Evolutionary conservation across 2,113 vertebrate genomes (phyloP), one percentile per base, ranked within the genome.

Genomic region (Rhineura floridana): DNA sequence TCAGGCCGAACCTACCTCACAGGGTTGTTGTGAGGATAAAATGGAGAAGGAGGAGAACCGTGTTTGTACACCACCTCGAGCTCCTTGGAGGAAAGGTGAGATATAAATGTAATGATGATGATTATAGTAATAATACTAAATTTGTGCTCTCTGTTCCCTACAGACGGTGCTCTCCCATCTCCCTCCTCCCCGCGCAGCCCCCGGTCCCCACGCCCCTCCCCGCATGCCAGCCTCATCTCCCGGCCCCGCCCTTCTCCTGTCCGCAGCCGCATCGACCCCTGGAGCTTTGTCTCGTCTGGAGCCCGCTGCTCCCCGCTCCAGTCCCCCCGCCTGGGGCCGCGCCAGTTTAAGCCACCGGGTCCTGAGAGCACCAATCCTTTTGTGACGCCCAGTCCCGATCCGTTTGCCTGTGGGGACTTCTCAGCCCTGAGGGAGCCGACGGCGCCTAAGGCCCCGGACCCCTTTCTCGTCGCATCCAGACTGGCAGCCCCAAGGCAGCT

Each of bases 221-320:
- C 84, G 1, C 84, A 82, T 30, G 70, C 98, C 91, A 97, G 95
- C 70, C 96, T 98, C 91, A 97, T 98, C 77, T 97, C 98, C 11
- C 94, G 98, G 15, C 98, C 98, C 1, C 97, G 98, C 1, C 98
- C 98, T 0, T 98, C 98, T 4, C 97, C 98, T 6, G 93, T 97
- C n/a, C 97, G 98, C 8, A 97, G 93, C 62, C 97, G 98, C 89
- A 98, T 98, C 2, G 98, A 98, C 89, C 98, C 98, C 0, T 98
- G 98, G 98, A 98, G 98, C 95, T 98, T 98, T 28, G 96, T 98
- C 85, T 98, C 98, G 0, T 97, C 98, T 0, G 97, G 98, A 0
- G 91, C 93, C 81, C 92, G 28, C 78, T 87, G 48, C 85, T 91
- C 48, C 42, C 87, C 87, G 0, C 83, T 72, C 17, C 81, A 65